Evolutionary conservation across 2,113 vertebrate species (phyloP).

Genomic region (Dissostichus mawsoni): DNA sequence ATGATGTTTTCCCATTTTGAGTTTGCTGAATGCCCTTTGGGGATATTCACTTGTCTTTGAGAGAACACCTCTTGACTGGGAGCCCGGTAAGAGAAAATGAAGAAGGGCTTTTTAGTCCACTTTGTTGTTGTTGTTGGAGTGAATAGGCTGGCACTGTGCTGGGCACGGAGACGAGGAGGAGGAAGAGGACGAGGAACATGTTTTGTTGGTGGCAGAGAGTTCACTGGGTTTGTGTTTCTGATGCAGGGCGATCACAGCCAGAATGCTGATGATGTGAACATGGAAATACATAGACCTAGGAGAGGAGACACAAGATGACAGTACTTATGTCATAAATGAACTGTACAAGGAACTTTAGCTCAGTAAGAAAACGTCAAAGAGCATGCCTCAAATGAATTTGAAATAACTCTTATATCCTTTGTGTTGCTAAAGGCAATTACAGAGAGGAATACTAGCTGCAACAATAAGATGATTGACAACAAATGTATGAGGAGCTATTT

Average conservation of each 20-base stretch:
- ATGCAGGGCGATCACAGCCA: constrained; percentile 86
- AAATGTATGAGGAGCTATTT: not conserved
- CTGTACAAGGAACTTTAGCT: not conserved
- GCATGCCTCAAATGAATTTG: not conserved
- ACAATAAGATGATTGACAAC: not conserved
- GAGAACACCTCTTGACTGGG: constrained; percentile 16
- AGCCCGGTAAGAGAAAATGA: constrained; percentile 3
- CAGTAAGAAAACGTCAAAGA: not conserved
- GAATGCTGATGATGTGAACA: constrained; percentile 91
- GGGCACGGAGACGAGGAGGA: constrained; percentile 31
- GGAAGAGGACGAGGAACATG: constrained; percentile 31
- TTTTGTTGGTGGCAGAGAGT: constrained; percentile 36
- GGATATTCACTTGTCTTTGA: constrained; percentile 29
- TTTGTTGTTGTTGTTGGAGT: constrained; percentile 84
- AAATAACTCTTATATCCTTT: not conserved
- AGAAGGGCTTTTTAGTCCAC: constrained; percentile 66
- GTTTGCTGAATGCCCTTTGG: constrained; percentile 17
- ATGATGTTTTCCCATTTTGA: constrained; percentile 34
- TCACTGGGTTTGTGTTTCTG: constrained; percentile 68
- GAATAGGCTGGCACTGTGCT: constrained; percentile 62
- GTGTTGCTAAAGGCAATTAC: not conserved
- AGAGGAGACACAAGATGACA: not conserved
- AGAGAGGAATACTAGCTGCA: not conserved
- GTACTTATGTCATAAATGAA: not conserved
- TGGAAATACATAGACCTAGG: constrained; percentile 95